Base-by-base conservation (phyloP, 1,140 invertebrate species). In the Oncopeltus fasciatus region DNA sequence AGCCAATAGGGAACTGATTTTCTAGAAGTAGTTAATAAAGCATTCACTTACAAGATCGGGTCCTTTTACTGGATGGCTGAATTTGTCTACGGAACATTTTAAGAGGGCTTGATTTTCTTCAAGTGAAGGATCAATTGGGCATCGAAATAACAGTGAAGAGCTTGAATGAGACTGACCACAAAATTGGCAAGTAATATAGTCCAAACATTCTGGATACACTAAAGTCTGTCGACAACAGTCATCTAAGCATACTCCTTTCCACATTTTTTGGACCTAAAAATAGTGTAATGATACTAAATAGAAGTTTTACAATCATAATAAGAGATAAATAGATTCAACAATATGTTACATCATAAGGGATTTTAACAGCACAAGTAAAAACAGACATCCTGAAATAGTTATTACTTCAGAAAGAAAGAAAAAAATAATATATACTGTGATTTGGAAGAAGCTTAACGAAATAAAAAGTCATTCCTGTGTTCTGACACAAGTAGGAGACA, bases 81-180 rank as follows among this genome's bases (percentile, higher is more conserved):
- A 51, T 31, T 62, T 58, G n/a, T 56, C 29, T 14, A 46, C 53
- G 20, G 44, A 20, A 18, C 27, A 51, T 27, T 47, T 38, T 16
- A 61, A 28, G 5, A 29, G 43, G 2, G 21, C 27, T 31, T 62
- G 28, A 33, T 49, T 49, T 21, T 33, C 31, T 20, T 59, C 62
- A 27, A 51, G 28, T 20, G 24, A 29, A 16, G 57, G 28, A 59
- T 65, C 63, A 9, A 66, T 51, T 31, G 64, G 63, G 21, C 43
- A 20, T 28, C 29, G 62, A 12, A 63, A 21, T 5, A 47, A 20
- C 14, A 68, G 43, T 24, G 56, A 31, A 12, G 49, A 51, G 3
- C 58, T 60, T n/a, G 38, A 14, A 44, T 66, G 64, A 12, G 64
- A 62, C 38, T 68, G 67, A 28, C 67, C 67, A 57, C 67, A 68